Evolutionary conservation across 2,888 invertebrate species (phyloP).

Genomic region (Drosophila melanosoma): DNA sequence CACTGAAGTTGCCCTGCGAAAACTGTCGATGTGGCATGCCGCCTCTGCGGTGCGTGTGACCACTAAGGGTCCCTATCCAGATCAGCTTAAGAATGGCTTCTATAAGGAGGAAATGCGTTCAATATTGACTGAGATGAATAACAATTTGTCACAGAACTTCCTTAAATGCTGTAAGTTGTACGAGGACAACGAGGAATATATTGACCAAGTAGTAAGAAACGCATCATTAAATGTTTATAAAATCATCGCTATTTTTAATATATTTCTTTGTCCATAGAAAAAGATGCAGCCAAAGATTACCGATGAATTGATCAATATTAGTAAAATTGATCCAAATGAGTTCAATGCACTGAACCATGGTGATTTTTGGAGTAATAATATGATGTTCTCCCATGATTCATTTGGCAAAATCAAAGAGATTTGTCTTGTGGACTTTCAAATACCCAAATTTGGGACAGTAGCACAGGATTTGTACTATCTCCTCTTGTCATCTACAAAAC

Average conservation of each 20-base stretch:
- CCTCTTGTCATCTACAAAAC: slow-evolving; percentile 76
- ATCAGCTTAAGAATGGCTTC: slow-evolving; percentile 25
- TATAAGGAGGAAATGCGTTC: slow-evolving; percentile 41
- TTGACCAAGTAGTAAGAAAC: slow-evolving; percentile 62
- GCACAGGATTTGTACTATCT: slow-evolving; percentile 79
- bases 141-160: slow-evolving; percentile 29
- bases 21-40: slow-evolving; percentile 82
- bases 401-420: slow-evolving; percentile 65
- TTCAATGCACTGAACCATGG: slow-evolving; percentile 79
- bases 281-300: slow-evolving; percentile 28
- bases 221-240: too few species aligned
- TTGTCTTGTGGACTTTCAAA: slow-evolving; percentile 79
- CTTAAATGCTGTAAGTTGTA: slow-evolving; percentile 43
- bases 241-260: not conserved
- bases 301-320: slow-evolving; percentile 49
- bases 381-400: slow-evolving; percentile 78
- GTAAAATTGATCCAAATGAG: slow-evolving; percentile 39
- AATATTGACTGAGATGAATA: slow-evolving; percentile 38
- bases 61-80: slow-evolving; percentile 60
- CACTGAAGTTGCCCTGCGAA: slow-evolving; percentile 68
- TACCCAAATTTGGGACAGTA: slow-evolving; percentile 74
- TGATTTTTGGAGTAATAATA: slow-evolving; percentile 79
- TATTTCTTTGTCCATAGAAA: slow-evolving; percentile 35
- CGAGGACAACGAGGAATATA: slow-evolving; percentile 49
- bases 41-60: slow-evolving; percentile 71